These are phyloP conservation scores for Plectrocnemia conspersa DNA, from an alignment of 1,140 invertebrate species.

Conservation along the genomic window DNA sequence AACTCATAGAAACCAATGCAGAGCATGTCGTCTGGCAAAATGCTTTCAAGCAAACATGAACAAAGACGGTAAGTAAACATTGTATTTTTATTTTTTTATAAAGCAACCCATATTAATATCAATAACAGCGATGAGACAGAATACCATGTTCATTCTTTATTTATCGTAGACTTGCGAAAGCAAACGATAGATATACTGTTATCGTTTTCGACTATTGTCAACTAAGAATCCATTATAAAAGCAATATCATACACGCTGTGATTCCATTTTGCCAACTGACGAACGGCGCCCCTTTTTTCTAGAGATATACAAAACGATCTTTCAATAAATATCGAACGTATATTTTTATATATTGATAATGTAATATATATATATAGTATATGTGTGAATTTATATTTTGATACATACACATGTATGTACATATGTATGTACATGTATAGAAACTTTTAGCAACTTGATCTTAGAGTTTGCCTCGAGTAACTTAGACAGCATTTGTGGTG, in stretches of 20 bases:
- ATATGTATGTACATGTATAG: neutral
- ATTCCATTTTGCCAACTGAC: slow-evolving; percentile 26
- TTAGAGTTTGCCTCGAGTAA: slow-evolving; percentile 32
- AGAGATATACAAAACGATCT: slow-evolving; percentile 14
- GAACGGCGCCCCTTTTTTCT: slow-evolving; percentile 25
- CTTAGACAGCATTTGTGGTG: slow-evolving; percentile 35
- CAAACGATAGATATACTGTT: slow-evolving; percentile 13
- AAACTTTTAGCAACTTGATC: slow-evolving; percentile 33
- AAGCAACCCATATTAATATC: neutral
- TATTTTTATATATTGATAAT: neutral
- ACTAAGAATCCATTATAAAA: slow-evolving; percentile 36
- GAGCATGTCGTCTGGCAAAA: slow-evolving; percentile 92
- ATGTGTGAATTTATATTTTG: slow-evolving; percentile 5
- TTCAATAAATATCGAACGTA: slow-evolving; percentile 10
- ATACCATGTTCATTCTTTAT: slow-evolving; percentile 1
- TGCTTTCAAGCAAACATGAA: slow-evolving; percentile 98
- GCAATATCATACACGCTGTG: slow-evolving; percentile 33
- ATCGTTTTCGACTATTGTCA: slow-evolving; percentile 27
- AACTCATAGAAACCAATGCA: slow-evolving; percentile 94
- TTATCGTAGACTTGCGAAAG: neutral
- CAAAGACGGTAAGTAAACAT: slow-evolving; percentile 85
- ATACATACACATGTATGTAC: too few species aligned
- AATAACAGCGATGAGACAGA: neutral
- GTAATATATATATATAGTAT: slow-evolving; percentile 2
- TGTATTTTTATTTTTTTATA: neutral